Evolutionary conservation across 2,888 invertebrate species (phyloP), one percentile per base, ranked within the genome.

Genomic region (Caenorhabditis sp.): DNA sequence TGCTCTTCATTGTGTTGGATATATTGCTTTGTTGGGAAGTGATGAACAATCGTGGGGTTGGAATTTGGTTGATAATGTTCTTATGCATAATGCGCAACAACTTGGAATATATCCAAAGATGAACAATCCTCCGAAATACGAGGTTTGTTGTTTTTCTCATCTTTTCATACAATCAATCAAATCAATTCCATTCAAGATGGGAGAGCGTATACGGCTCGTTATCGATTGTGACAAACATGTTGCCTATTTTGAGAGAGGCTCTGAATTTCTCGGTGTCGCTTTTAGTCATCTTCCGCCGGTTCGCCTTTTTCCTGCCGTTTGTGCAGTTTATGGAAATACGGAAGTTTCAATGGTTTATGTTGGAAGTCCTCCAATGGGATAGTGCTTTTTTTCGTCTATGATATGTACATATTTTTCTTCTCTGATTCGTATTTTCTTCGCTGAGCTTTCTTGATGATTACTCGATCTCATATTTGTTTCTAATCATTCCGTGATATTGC

Each of bases 31-130:
- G 69, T 90, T 97, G 76, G 97, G 97, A 36, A 93, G 94, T 5
- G 95, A 97, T 90, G 94, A 95, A 88, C 93, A 97, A 89, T 96
- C 95, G 87, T 99, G 97, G 97, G 97, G 97, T 17, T 99, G 97
- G 97, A 97, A 97, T 91, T 91, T 99, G 84, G 97, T 97, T 61
- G 97, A 97, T 90, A 97, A 97, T 91, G 93, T 94, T 90, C 91
- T 97, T 82, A 90, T 97, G 84, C 97, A 99, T 89, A 95, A 96
- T 91, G 97, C 97, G 64, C 94, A 95, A 37, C 70, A 65, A 17
- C 57, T 79, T 17, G 82, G 81, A 10, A 66, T 76, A 31, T 86
- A 86, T 71, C 86, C 97, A 94, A 89, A 80, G 23, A 69, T 82
- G 49, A 85, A 85, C 69, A 97, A 97, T 90, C 83, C 87, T 6